Evolutionary conservation across 2,797 vertebrate genomes (phyloP), one percentile per base, ranked within the genome.

Genomic region (Prunella strophiata): DNA sequence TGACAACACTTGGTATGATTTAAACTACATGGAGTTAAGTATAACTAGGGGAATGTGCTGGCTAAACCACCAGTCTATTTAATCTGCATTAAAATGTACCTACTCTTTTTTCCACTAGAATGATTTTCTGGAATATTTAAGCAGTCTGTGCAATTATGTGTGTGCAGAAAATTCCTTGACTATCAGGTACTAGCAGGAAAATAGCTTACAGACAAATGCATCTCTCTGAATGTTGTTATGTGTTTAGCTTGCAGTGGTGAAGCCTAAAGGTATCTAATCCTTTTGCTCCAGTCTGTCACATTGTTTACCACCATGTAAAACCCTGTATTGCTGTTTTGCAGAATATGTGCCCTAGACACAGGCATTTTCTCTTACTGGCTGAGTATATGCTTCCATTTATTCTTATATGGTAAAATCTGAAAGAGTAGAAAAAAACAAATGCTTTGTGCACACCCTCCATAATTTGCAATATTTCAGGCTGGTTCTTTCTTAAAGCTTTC

Each of bases 101-200:
- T 67, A 26, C 26, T 73, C 21, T 21, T 86, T 86, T 91, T 73
- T 52, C 63, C 34, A 13, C 67, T 68, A 5, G n/a, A 85, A 63
- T 43, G 45, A 10, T 48, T 75, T 86, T 76, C 51, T 90, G 57
- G 25, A 85, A 48, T 88, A 54, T 88, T 90, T 88, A 91, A 86
- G 26, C 9, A 47, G 16, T 45, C 50, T 81, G 20, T 68, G 40
- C 76, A 86, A 45, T 90, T 91, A 66, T 7, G 32, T 74, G 38
- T 67, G 38, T 42, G 57, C 5, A 3, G 51, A 54, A 86, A 90
- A 75, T 95, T 95, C 66, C 74, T 79, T 86, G 74, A 30, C 90
- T 91, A 50, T 94, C 91, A 70, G 77, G 85, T 93, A 25, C 67
- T 23, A 61, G 86, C 90, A 93, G 90, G 67, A 93, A 85, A 91